Evolutionary conservation across 1,140 invertebrate species (phyloP).

Genomic region (Pissodes strobi): DNA sequence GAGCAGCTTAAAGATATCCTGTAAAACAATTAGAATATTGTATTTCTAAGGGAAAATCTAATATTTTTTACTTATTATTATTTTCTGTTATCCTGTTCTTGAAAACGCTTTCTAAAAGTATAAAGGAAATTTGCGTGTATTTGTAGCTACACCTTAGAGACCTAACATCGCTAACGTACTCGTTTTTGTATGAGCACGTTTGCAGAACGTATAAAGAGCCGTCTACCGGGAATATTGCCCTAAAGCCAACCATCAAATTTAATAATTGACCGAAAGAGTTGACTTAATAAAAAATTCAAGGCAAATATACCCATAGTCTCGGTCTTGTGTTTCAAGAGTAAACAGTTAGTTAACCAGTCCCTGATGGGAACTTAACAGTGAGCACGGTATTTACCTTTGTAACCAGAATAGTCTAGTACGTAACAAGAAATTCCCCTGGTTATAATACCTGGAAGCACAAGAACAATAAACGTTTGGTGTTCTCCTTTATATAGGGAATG

Average conservation of each 20-base stretch:
- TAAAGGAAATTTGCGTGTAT: no score
- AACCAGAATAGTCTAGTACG: constrained; percentile 27
- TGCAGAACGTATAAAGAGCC: no score
- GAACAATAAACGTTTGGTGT: constrained; percentile 26
- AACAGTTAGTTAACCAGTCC: constrained; percentile 32
- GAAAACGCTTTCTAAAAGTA: no score
- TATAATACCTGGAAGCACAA: constrained; percentile 28
- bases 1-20: no score
- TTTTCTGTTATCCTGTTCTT: no score
- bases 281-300: constrained; percentile 21
- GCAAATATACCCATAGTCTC: constrained; percentile 24
- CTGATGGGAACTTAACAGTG: constrained; percentile 25
- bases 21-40: no score
- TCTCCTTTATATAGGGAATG: constrained; percentile 13
- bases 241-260: constrained; percentile 12
- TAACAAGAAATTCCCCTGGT: constrained; percentile 32
- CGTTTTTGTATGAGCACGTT: no score
- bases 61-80: no score
- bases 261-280: constrained; percentile 27
- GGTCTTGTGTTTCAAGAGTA: constrained; percentile 21
- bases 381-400: constrained; percentile 31
- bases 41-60: no score
- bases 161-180: no score
- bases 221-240: no score
- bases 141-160: no score